Evolutionary conservation across 2,888 invertebrate species (phyloP).

Genomic region (Drosophila peninsularis): DNA sequence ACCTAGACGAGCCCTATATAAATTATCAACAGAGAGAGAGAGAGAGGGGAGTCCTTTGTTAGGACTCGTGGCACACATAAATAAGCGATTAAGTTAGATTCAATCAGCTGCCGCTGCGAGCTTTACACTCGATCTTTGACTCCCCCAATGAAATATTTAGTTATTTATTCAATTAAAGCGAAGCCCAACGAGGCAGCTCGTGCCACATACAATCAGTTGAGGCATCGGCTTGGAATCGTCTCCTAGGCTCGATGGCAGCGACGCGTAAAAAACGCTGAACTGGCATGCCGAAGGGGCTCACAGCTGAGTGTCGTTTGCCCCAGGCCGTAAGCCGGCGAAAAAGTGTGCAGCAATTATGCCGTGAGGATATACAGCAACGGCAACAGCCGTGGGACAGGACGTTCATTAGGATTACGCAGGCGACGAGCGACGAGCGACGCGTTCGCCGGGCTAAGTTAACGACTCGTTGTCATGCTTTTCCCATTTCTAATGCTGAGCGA

Average conservation of each 20-base stretch:
- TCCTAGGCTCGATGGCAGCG: constrained; percentile 40
- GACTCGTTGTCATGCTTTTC: constrained; percentile 23
- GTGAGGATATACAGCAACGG: constrained; percentile 17
- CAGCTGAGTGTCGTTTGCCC: constrained; percentile 9
- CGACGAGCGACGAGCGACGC: constrained; percentile 9
- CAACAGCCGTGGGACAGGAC: constrained; percentile 38
- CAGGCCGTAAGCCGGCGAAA: constrained; percentile 37
- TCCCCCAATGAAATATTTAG: not conserved
- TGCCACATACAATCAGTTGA: constrained; percentile 25
- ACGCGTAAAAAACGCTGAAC: constrained; percentile 61
- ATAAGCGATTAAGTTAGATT: constrained; percentile 11
- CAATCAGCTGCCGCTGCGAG: not conserved
- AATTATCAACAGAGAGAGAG: constrained; percentile 18
- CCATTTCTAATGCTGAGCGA: constrained; percentile 4
- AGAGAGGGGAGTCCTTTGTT: not conserved
- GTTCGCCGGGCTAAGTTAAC: constrained; percentile 19
- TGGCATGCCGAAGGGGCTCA: constrained; percentile 20
- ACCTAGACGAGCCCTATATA: constrained; percentile 13
- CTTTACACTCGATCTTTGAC: not conserved
- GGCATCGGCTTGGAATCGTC: constrained; percentile 29
- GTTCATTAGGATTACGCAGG: constrained; percentile 56
- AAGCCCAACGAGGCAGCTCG: not conserved
- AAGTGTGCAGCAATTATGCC: constrained; percentile 56
- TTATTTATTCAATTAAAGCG: constrained; percentile 58
- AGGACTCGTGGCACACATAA: constrained; percentile 17